These are phyloP conservation scores for Dryomyza anilis DNA, from an alignment of 2,888 invertebrate genomes.

Conservation along the genomic window DNA sequence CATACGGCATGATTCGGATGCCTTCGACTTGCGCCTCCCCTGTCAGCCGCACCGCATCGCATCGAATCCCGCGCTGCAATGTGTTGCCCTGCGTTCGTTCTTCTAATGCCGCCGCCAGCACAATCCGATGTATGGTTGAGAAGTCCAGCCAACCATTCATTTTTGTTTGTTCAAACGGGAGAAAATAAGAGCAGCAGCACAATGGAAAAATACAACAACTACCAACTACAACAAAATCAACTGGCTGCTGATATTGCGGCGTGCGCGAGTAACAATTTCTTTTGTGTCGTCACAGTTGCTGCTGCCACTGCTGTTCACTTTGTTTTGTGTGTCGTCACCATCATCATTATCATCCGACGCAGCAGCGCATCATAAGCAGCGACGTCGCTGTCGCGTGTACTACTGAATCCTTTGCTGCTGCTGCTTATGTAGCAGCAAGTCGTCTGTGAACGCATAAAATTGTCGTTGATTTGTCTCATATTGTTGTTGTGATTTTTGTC, in stretches of 20 bases:
- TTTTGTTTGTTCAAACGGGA: slow-evolving; percentile 36
- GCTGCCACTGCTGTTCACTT: slow-evolving; percentile 27
- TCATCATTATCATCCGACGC: slow-evolving; percentile 13
- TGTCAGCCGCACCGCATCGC: slow-evolving; percentile 22
- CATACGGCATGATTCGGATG: slow-evolving; percentile 43
- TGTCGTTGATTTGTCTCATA: slow-evolving; percentile 24
- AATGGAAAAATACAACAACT: slow-evolving; percentile 15
- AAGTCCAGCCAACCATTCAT: slow-evolving; percentile 34
- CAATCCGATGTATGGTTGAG: slow-evolving; percentile 29
- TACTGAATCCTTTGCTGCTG: not conserved
- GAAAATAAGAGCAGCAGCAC: slow-evolving; percentile 21
- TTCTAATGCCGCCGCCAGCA: not conserved
- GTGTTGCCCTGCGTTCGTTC: not conserved
- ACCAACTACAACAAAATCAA: slow-evolving; percentile 15
- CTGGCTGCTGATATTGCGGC: slow-evolving; percentile 19
- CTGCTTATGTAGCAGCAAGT: slow-evolving; percentile 22
- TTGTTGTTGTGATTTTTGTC: slow-evolving; percentile 25
- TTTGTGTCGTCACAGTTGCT: slow-evolving; percentile 31
- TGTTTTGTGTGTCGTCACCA: slow-evolving; percentile 23
- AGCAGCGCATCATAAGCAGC: slow-evolving; percentile 12
- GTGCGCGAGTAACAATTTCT: slow-evolving; percentile 28
- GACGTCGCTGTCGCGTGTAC: not conserved
- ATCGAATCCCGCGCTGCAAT: not conserved
- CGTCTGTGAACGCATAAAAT: slow-evolving; percentile 34
- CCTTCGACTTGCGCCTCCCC: slow-evolving; percentile 10